phyloP scores from a whole-genome alignment of 2,797 vertebrate genomes.

The Hemibagrus guttatus region DNA sequence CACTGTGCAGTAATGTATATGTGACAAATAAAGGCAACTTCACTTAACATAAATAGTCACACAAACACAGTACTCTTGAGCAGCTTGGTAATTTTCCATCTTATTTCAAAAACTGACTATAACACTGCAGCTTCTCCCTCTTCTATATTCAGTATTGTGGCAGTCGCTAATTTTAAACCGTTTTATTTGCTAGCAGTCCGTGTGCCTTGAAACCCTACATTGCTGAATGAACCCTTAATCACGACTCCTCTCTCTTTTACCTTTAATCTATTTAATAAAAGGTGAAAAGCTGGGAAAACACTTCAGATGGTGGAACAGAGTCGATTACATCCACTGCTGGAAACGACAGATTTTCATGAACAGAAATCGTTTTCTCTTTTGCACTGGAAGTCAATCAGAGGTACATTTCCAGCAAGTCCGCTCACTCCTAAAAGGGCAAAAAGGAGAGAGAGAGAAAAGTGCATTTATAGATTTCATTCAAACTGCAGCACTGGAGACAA shows the following conservation, averaged over 20 bases:
- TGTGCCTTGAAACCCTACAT: background rate
- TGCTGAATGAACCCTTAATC: background rate
- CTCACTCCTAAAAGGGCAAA: background rate
- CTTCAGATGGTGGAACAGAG: background rate
- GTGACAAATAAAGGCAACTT: too few relatives aligned
- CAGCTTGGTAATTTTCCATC: background rate
- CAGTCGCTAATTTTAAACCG: background rate
- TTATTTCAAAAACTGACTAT: background rate
- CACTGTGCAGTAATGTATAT: too few relatives aligned
- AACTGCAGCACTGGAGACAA: background rate
- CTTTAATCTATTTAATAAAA: background rate
- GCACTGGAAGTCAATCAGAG: background rate
- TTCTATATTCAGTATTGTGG: background rate
- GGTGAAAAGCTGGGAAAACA: background rate
- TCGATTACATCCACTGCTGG: background rate
- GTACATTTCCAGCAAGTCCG: background rate
- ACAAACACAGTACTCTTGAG: background rate
- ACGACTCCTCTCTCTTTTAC: background rate
- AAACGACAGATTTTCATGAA: background rate
- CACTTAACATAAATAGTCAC: background rate
- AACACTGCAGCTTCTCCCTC: background rate
- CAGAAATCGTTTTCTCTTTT: background rate
- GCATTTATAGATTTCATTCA: background rate
- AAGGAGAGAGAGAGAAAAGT: background rate
- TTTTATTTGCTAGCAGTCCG: background rate